A percentile compares a stretch with the other conserved stretches of the same genome.
These are phyloP conservation scores for Dicranocentrus wangi DNA, from an alignment of 2,888 invertebrate species.

Conservation along the genomic window DNA sequence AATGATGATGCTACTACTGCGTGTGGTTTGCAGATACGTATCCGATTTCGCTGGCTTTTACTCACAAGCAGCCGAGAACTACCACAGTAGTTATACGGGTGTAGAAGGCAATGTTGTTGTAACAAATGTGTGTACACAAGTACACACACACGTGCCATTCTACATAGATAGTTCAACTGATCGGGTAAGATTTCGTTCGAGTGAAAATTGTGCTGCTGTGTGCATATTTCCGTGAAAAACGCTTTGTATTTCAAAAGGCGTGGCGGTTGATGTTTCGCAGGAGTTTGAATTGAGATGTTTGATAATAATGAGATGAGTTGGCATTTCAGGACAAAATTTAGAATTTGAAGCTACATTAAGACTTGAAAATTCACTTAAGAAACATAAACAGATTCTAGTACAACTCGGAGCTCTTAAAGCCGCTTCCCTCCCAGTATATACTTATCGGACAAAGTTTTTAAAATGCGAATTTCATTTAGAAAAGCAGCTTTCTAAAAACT, in stretches of 20 bases:
- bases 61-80: neutral
- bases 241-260: neutral
- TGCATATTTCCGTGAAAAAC: neutral
- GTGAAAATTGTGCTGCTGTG: neutral
- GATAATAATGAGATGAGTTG: neutral
- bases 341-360: neutral
- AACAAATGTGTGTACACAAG: neutral
- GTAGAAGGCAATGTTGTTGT: neutral
- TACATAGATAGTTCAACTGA: constrained; percentile 5
- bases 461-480: too few species aligned
- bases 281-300: constrained; percentile 7
- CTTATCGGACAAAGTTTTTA: too few species aligned
- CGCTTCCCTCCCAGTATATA: neutral
- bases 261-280: neutral
- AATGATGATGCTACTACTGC: neutral
- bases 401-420: neutral
- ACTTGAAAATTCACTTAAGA: neutral
- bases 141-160: constrained; percentile 12
- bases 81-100: neutral
- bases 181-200: neutral
- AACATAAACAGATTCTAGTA: neutral
- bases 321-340: neutral
- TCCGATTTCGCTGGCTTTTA: constrained; percentile 22
- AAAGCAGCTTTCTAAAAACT: too few species aligned
- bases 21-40: constrained; percentile 25